These are phyloP conservation scores for Agrotis exclamationis DNA, from an alignment of 2,888 invertebrate genomes.

Conservation along the genomic window DNA sequence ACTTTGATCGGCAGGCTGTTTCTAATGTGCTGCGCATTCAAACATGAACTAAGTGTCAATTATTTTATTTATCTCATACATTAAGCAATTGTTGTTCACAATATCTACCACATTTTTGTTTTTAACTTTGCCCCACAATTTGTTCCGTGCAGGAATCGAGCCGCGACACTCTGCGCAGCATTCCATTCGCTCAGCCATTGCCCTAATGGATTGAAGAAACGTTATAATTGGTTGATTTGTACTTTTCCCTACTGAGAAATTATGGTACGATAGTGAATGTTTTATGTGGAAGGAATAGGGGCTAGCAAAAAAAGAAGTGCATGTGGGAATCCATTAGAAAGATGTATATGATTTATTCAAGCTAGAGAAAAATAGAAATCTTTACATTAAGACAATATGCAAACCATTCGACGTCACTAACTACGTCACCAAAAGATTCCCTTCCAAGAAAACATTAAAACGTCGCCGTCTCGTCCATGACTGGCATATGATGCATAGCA, in stretches of 20 bases:
- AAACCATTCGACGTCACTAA: not conserved
- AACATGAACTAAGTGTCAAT: not conserved
- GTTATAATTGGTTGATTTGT: not conserved
- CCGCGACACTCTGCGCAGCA: too few species aligned
- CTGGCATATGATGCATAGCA: constrained; percentile 41
- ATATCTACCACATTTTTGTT: too few species aligned
- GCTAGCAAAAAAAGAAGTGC: too few species aligned
- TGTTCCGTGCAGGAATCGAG: too few species aligned
- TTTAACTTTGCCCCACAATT: too few species aligned
- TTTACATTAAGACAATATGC: not conserved
- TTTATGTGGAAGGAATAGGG: too few species aligned
- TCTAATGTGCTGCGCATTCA: constrained; percentile 24
- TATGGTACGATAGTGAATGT: not conserved
- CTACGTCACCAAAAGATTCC: constrained; percentile 15
- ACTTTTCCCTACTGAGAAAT: not conserved
- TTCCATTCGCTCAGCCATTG: too few species aligned
- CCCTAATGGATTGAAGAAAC: not conserved
- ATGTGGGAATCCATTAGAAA: too few species aligned
- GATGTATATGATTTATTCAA: too few species aligned
- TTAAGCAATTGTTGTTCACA: not conserved
- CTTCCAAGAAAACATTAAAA: constrained; percentile 29
- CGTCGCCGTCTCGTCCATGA: constrained; percentile 9
- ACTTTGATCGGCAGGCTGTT: constrained; percentile 31
- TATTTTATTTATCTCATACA: not conserved
- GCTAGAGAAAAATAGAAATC: too few species aligned